Conservation (phyloP, 2,797 vertebrate species). For the Typhlichthys eigenmanni region DNA sequence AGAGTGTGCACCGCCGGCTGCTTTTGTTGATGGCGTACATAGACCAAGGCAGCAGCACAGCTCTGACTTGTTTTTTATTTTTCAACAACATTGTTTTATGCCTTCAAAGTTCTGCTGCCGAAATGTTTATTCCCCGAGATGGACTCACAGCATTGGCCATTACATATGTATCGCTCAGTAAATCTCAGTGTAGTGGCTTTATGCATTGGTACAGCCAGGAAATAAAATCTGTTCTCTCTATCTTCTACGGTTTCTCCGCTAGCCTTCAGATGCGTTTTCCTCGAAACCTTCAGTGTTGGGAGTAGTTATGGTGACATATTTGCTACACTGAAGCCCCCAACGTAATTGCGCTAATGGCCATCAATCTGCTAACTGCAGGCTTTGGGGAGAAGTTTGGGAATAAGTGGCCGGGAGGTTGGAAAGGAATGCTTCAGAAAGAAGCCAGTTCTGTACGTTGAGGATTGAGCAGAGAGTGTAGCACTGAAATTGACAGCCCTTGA, state of each 20-base stretch:
- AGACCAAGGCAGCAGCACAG: too few species aligned
- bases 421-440: conserved; percentile 7
- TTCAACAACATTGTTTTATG: too few species aligned
- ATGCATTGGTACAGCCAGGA: too few species aligned
- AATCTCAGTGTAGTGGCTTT: too few species aligned
- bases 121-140: too few species aligned
- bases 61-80: too few species aligned
- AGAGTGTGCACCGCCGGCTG: too few species aligned
- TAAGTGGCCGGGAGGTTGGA: background rate
- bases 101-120: too few species aligned
- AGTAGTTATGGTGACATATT: conserved; percentile 7
- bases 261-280: conserved; percentile 5
- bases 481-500: conserved; percentile 2
- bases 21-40: too few species aligned
- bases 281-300: conserved; percentile 10
- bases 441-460: conserved; percentile 3
- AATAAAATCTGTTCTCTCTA: background rate
- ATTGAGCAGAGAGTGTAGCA: background rate
- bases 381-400: conserved; percentile 8
- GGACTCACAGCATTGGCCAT: too few species aligned
- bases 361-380: conserved; percentile 25
- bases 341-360: conserved; percentile 45
- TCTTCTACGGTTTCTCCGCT: background rate
- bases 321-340: conserved; percentile 14
- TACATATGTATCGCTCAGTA: too few species aligned